Percentiles rank a stretch among this genome's conserved stretches.
Evolutionary conservation across 2,797 vertebrate genomes (phyloP).

Genomic region (Falco naumanni): DNA sequence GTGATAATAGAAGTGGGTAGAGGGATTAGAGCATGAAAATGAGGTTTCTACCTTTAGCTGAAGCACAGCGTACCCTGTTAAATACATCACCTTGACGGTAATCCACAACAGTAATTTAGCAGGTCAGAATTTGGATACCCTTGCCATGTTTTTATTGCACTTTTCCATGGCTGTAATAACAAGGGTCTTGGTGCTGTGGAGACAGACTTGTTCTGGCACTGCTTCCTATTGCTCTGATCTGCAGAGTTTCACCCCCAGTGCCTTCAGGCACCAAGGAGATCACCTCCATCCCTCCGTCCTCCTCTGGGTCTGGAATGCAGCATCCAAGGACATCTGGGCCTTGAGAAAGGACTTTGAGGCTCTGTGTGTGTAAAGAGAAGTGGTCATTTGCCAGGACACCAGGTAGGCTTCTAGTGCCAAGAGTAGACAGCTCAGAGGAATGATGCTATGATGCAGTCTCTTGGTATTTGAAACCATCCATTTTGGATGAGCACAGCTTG

Average conservation of each 20-base stretch:
- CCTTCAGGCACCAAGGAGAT: not conserved
- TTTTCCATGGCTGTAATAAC: not conserved
- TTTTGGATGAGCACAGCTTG: not conserved
- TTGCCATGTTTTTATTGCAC: not conserved
- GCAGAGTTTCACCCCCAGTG: not conserved
- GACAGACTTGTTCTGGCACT: not conserved
- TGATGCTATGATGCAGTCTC: not conserved
- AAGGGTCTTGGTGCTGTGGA: not conserved
- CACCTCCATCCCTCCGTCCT: not conserved
- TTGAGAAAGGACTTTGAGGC: not conserved
- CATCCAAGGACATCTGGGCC: not conserved
- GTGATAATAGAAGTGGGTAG: slow-evolving; percentile 60
- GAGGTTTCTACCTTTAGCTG: slow-evolving; percentile 53
- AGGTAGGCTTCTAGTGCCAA: not conserved
- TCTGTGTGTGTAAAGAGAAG: not conserved
- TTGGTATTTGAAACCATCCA: not conserved
- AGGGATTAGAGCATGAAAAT: slow-evolving; percentile 51
- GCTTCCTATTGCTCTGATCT: not conserved
- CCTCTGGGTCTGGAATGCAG: not conserved
- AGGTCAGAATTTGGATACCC: slow-evolving; percentile 23
- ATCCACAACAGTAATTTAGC: slow-evolving; percentile 40
- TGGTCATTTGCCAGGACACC: not conserved
- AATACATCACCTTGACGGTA: slow-evolving; percentile 28
- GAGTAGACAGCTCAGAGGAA: not conserved
- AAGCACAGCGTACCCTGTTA: slow-evolving; percentile 41